Conservation (phyloP, 2,888 invertebrate species). For the Aricia artaxerxes region DNA sequence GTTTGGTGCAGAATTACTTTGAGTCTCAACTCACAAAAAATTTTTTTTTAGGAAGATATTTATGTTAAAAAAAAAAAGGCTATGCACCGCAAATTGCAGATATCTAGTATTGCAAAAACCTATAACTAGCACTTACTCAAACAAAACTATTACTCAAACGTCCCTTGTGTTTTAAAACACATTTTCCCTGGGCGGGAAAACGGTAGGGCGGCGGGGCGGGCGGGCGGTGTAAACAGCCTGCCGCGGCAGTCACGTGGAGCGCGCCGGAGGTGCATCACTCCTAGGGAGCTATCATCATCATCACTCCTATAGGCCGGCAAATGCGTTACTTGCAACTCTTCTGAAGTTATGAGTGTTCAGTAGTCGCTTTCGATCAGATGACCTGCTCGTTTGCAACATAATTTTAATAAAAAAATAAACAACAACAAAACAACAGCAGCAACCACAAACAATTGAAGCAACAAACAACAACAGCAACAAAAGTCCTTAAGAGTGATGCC, state of each 20-base stretch:
- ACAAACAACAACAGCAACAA: conserved; percentile 43
- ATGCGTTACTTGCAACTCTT: neutral
- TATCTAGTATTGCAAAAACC: neutral
- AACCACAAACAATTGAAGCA: conserved; percentile 38
- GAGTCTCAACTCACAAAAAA: too few relatives aligned
- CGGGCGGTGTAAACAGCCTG: conserved; percentile 72
- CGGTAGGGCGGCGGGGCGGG: conserved; percentile 46
- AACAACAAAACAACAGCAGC: conserved; percentile 41
- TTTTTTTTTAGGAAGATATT: too few relatives aligned
- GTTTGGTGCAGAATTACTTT: too few relatives aligned
- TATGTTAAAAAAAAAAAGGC: too few relatives aligned
- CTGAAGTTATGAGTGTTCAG: neutral
- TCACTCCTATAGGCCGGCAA: neutral
- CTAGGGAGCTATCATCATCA: conserved; percentile 55
- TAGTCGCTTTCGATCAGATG: too few relatives aligned
- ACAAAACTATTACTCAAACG: conserved; percentile 8
- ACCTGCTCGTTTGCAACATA: too few relatives aligned
- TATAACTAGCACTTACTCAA: neutral
- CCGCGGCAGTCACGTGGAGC: conserved; percentile 79
- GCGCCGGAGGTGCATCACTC: conserved; percentile 79
- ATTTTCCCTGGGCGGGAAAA: neutral
- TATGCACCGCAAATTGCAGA: neutral
- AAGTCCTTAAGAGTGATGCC: conserved; percentile 69
- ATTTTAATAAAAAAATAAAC: neutral
- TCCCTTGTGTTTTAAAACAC: conserved; percentile 5